These are phyloP conservation scores for Theristicus caerulescens DNA, from an alignment of 2,113 vertebrate genomes.

Conservation along the genomic window DNA sequence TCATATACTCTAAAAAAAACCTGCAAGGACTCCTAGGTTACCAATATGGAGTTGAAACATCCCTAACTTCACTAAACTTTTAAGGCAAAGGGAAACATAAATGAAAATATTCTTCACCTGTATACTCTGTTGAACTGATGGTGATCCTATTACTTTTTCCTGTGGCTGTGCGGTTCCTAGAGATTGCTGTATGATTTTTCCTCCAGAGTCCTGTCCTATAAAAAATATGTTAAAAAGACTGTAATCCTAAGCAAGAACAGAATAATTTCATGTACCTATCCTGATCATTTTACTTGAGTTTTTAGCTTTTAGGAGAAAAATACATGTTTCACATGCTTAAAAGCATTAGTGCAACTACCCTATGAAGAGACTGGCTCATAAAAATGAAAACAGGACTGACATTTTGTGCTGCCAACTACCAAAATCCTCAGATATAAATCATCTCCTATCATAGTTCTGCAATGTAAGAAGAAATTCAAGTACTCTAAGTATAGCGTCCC, in stretches of 20 bases:
- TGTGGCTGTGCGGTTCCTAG: conserved; percentile 69
- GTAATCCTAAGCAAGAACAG: background rate
- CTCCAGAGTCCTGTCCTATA: conserved; percentile 77
- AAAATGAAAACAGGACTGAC: background rate
- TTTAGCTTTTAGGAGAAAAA: background rate
- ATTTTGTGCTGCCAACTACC: background rate
- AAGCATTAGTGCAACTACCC: background rate
- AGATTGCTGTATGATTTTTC: conserved; percentile 69
- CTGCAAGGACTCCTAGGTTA: background rate
- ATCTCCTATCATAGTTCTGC: background rate
- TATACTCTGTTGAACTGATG: conserved; percentile 66
- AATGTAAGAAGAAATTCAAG: background rate
- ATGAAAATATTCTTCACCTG: conserved; percentile 61
- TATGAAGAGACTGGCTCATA: background rate
- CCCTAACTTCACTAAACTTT: background rate
- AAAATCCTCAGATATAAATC: background rate
- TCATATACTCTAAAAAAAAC: background rate
- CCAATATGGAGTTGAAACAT: background rate
- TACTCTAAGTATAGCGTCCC: background rate
- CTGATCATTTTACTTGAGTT: background rate
- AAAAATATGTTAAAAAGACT: background rate
- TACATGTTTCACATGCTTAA: background rate
- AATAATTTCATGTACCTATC: background rate
- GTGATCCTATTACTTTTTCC: conserved; percentile 72
- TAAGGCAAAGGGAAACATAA: background rate